Evolutionary conservation across 2,888 invertebrate genomes (phyloP).

Genomic region (Geophilus truncorum): DNA sequence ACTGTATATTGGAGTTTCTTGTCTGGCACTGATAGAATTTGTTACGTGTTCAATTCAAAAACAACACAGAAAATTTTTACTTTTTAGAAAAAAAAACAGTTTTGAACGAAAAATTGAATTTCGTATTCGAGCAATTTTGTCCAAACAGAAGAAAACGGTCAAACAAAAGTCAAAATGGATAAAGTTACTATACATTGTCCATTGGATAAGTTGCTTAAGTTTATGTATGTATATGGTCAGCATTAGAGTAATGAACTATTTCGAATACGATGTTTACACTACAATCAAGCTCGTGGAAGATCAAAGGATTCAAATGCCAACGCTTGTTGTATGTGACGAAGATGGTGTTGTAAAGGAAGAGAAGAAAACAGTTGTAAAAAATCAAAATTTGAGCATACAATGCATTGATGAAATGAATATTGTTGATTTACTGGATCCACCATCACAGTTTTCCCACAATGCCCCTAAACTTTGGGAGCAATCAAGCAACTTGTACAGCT

Average conservation of each 20-base stretch:
- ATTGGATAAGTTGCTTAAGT: too few relatives aligned
- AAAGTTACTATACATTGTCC: too few relatives aligned
- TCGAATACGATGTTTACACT: background rate
- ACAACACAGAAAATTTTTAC: too few relatives aligned
- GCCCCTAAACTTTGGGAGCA: background rate
- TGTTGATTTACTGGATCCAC: background rate
- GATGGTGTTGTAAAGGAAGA: background rate
- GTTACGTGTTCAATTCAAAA: too few relatives aligned
- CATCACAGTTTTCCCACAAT: background rate
- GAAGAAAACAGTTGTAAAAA: background rate
- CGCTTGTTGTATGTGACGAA: background rate
- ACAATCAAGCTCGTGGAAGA: background rate
- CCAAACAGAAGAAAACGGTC: too few relatives aligned
- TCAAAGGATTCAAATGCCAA: background rate
- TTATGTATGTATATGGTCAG: background rate
- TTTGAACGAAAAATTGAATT: background rate
- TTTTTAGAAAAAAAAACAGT: too few relatives aligned
- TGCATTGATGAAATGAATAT: background rate
- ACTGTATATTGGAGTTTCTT: too few relatives aligned
- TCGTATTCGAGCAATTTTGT: background rate
- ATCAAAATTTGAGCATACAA: background rate
- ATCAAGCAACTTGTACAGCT: too few relatives aligned
- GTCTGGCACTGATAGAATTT: too few relatives aligned
- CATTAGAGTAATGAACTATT: background rate
- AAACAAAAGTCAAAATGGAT: too few relatives aligned